These are phyloP conservation scores for Dryoscopus gambensis DNA, from an alignment of 2,113 vertebrate genomes.

Conservation along the genomic window DNA sequence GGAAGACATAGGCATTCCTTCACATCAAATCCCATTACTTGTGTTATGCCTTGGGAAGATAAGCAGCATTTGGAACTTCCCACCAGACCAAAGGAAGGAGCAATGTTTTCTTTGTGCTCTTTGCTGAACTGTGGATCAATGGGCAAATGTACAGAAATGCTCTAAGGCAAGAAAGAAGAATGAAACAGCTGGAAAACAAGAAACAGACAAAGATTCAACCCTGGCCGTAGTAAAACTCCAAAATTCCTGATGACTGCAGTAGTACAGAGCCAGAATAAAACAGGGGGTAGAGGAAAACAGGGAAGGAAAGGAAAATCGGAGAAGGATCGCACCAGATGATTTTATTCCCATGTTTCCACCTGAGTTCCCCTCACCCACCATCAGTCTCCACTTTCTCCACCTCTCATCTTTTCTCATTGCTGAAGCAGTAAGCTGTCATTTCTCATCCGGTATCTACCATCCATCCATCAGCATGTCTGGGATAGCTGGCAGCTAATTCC, in stretches of 20 bases:
- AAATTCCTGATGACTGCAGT: neutral
- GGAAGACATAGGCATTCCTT: neutral
- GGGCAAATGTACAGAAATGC: neutral
- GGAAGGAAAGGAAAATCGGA: neutral
- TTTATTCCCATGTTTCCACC: neutral
- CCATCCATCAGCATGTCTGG: neutral
- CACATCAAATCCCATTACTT: neutral
- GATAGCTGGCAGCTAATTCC: slow-evolving; percentile 5
- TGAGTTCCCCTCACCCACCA: neutral
- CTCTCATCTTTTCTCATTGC: neutral
- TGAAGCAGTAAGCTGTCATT: slow-evolving; percentile 3
- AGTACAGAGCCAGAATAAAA: neutral
- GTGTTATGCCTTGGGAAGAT: neutral
- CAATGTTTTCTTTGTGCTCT: neutral
- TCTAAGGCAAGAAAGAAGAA: neutral
- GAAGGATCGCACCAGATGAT: neutral
- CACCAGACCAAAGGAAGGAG: neutral
- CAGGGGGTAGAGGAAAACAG: neutral
- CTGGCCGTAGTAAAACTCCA: neutral
- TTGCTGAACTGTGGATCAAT: neutral
- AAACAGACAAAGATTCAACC: neutral
- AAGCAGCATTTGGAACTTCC: neutral
- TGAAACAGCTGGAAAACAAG: neutral
- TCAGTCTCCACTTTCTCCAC: neutral
- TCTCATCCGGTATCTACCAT: neutral